Base-by-base conservation (phyloP, 2,797 vertebrate genomes). In the Anguilla pacifica region DNA sequence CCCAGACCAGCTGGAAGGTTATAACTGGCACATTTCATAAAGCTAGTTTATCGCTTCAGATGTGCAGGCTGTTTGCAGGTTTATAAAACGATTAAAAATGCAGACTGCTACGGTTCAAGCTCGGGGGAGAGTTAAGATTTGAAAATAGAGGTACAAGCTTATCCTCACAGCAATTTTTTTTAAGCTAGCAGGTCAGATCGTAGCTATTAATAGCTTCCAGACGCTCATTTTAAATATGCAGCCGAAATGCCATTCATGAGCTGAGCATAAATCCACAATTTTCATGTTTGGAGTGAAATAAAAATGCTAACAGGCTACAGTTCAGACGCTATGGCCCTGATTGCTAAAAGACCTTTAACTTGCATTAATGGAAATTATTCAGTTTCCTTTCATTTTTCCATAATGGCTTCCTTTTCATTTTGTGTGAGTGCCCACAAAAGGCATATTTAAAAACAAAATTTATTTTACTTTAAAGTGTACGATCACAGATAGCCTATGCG, bases 181-280 rank as follows among this genome's bases (percentile, higher is more conserved):
- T 22, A 61, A 2, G 59, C 59, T 70, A 28, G 64, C n/a, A 5
- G 64, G 39, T 83, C 19, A 49, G 81, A 4, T 0, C 10, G 15
- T 51, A 83, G 74, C 86, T 81, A 87, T 92, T 86, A 88, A 89
- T 89, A 88, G 90, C 89, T 86, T 89, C 35, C 9, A 11, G 84
- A 59, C 51, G 85, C 85, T 88, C 55, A 35, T 31, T 89, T 90
- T 89, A 86, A 88, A 90, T 87, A 87, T 74, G 15, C 85, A 86
- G 85, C 67, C 31, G 72, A 85, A 86, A 85, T 87, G 35, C 35
- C 87, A 88, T 81, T 86, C 70, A 82, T 46, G 77, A 46, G 53
- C 67, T 46, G 49, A 88, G 51, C 86, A 81, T 51, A 46, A 85
- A 87, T 90, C 86, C 64, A 81, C 51, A 83, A 43, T 28, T 77